Conservation (phyloP, 2,113 vertebrate genomes). For the Ictalurus punctatus region DNA sequence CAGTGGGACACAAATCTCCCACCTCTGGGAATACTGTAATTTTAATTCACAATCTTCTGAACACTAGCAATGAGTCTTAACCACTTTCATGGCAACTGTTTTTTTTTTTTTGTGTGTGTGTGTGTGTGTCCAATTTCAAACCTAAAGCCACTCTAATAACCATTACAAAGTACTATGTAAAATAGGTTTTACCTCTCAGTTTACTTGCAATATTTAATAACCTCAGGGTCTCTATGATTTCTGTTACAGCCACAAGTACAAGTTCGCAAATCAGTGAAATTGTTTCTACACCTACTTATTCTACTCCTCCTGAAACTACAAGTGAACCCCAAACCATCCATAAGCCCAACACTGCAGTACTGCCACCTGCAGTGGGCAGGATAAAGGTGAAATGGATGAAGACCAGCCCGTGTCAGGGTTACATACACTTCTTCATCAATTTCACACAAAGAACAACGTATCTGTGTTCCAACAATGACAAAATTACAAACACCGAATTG, state of each 20-base stretch:
- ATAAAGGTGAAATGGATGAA: conserved; percentile 10
- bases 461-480: neutral
- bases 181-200: neutral
- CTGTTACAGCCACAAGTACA: neutral
- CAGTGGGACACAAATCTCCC: neutral
- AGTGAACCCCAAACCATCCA: neutral
- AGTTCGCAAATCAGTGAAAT: rapidly evolving
- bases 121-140: neutral
- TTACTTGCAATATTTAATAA: neutral
- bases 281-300: rapidly evolving
- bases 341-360: neutral
- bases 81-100: neutral
- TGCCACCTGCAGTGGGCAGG: neutral
- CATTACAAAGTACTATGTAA: neutral
- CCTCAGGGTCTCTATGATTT: neutral
- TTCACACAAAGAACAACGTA: rapidly evolving
- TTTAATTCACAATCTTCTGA: neutral
- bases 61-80: neutral
- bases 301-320: neutral
- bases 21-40: neutral
- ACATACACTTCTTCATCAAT: neutral
- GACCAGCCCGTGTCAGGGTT: conserved; percentile 23
- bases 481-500: rapidly evolving
- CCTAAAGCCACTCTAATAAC: neutral
- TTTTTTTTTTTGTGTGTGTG: neutral